A percentile compares a stretch with the other conserved stretches of the same genome.
Conservation (phyloP, 1,140 invertebrate species). For the Brachionus rubens region DNA sequence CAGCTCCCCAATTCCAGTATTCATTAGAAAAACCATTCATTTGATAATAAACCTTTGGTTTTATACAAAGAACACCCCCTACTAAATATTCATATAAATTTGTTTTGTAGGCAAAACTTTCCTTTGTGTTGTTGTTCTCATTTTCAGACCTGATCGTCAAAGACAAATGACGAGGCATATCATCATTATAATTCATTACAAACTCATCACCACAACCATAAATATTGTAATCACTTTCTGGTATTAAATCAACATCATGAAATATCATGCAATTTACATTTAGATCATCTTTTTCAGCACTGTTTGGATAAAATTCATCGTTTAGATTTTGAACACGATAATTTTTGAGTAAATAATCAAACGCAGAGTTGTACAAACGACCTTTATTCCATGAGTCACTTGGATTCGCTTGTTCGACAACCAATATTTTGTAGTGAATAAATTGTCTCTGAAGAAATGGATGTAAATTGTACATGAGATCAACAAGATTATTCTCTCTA, state of each 20-base stretch:
- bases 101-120: conserved; percentile 20
- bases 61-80: conserved; percentile 67
- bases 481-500: conserved; percentile 72
- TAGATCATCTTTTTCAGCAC: not conserved
- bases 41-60: conserved; percentile 66
- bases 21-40: conserved; percentile 88
- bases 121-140: not conserved
- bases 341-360: not conserved
- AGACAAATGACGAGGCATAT: conserved; percentile 11
- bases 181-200: not conserved
- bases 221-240: conserved; percentile 47
- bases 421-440: conserved; percentile 81
- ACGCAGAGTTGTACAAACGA: conserved; percentile 19
- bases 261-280: conserved; percentile 21
- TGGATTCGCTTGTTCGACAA: conserved; percentile 72
- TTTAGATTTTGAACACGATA: not conserved
- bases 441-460: conserved; percentile 79
- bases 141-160: not conserved
- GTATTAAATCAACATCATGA: conserved; percentile 44
- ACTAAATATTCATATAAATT: conserved; percentile 82
- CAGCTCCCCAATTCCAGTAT: conserved; percentile 75
- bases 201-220: conserved; percentile 77
- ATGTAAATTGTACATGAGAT: conserved; percentile 81
- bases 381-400: conserved; percentile 32
- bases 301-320: not conserved